Evolutionary conservation across 2,888 invertebrate species (phyloP).

Genomic region (Eupithecia subumbrata): DNA sequence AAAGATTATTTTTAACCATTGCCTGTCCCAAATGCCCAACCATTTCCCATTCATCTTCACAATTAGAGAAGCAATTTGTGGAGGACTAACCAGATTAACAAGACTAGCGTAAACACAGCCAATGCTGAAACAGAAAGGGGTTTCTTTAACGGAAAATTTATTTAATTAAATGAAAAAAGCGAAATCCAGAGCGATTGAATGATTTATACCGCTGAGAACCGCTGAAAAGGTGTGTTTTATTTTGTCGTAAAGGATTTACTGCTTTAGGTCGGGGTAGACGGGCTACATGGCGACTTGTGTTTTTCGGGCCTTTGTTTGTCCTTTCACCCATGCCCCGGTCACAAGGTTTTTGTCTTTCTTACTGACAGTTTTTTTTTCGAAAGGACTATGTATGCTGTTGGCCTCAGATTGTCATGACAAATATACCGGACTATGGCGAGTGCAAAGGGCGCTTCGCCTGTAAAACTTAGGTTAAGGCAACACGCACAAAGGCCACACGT

Average conservation of each 20-base stretch:
- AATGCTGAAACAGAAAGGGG: slow-evolving; percentile 29
- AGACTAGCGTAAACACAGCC: slow-evolving; percentile 26
- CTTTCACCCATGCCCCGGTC: not conserved
- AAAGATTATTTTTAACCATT: not conserved
- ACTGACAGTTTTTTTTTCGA: no score
- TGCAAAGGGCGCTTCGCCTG: not conserved
- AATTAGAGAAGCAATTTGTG: slow-evolving; percentile 2
- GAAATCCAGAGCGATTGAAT: slow-evolving; percentile 63
- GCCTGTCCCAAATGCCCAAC: not conserved
- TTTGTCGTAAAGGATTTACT: slow-evolving; percentile 79
- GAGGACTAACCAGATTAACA: slow-evolving; percentile 42
- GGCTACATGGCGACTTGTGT: not conserved
- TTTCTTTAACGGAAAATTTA: slow-evolving; percentile 23
- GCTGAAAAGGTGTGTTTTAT: slow-evolving; percentile 69
- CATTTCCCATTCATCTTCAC: slow-evolving; percentile 1
- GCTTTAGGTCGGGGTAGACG: slow-evolving; percentile 22
- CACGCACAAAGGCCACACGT: no score
- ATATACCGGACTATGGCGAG: not conserved
- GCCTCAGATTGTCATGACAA: no score
- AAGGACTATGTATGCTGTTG: no score
- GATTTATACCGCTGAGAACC: slow-evolving; percentile 67
- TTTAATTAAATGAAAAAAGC: slow-evolving; percentile 37
- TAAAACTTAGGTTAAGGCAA: no score
- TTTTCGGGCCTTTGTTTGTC: not conserved
- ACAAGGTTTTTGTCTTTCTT: not conserved